Evolutionary conservation across 2,888 invertebrate species (phyloP), one percentile per base, ranked within the genome.

Genomic region (Polydrusus cervinus): DNA sequence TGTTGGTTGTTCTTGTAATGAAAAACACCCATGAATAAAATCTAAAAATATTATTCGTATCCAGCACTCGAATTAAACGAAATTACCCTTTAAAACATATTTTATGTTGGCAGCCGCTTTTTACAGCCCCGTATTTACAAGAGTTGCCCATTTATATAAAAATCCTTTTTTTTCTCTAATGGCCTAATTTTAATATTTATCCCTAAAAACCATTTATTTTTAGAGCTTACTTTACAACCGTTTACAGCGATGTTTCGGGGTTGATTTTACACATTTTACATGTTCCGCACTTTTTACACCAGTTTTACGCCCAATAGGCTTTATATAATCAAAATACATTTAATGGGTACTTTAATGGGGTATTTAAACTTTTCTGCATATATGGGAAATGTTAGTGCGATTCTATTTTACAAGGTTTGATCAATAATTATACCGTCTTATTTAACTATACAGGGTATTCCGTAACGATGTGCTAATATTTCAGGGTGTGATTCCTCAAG

Each of bases 191-290:
- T 72, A 72, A 72, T 72, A 72, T 72, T 60, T 47, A 71, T 60
- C 47, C 72, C 67, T 51, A 72, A 72, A 72, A 40, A 66, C 60
- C 60, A 66, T 72, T 66, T 66, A 47, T 72, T 72, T 72, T 72
- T 72, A 72, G 45, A 38, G 72, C 61, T 72, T 71, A 71, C 71
- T 65, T 71, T 71, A 71, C 71, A 71, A 65, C 64, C 71, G 55
- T 71, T 71, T 71, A 43, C 64, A 30, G 53, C 64, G 53, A 53
- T 67, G 51, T 65, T 65, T 65, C n/a, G 65, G 49, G 47, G 65
- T 38, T 60, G 57, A 40, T 55, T 68, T 68, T 68, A 68, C 68
- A 69, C 60, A 34, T 34, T 34, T 34, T 34, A 34, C 25, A 25
- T 25, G 57, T 57, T 69, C 40, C 16, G 68, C 45, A 55, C 30